phyloP scores from a whole-genome alignment of 2,113 vertebrate species.

The Galemys pyrenaicus region DNA sequence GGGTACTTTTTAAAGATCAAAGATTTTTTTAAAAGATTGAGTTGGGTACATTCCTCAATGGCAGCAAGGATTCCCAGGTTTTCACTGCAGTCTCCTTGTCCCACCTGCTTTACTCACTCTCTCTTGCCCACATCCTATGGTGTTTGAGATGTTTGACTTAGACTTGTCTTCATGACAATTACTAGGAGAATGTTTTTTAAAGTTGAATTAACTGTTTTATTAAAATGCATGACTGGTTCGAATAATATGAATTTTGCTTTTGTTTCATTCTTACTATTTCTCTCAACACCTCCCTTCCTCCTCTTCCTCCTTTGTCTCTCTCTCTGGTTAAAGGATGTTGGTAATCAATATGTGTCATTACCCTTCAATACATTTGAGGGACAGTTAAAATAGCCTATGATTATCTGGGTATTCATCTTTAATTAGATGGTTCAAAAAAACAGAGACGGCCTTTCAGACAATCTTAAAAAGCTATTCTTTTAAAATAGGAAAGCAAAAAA shows the following conservation, averaged over 20 bases:
- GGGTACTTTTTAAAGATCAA: not conserved
- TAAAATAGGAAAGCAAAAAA: not conserved
- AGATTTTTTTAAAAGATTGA: not conserved
- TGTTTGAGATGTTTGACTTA: not conserved
- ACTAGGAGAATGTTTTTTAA: not conserved
- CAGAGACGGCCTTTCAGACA: not conserved
- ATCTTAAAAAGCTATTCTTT: not conserved
- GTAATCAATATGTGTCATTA: not conserved
- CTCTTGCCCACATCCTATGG: too few species aligned
- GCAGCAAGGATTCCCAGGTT: not conserved
- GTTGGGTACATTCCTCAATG: not conserved
- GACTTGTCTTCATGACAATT: not conserved
- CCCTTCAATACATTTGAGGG: not conserved
- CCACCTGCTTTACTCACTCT: not conserved
- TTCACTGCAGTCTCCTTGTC: not conserved
- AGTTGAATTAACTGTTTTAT: not conserved
- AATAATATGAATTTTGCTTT: slow-evolving; percentile 3
- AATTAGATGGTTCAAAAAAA: not conserved
- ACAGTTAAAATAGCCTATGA: not conserved
- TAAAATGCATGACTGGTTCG: not conserved
- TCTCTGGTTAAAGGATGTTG: not conserved
- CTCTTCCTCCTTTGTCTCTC: too few species aligned
- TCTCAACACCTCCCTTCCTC: not conserved
- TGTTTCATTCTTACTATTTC: not conserved
- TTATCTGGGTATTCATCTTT: not conserved